Base-by-base conservation (phyloP, 92 coral and sea anemone species). In the Heteractis magnifica region DNA sequence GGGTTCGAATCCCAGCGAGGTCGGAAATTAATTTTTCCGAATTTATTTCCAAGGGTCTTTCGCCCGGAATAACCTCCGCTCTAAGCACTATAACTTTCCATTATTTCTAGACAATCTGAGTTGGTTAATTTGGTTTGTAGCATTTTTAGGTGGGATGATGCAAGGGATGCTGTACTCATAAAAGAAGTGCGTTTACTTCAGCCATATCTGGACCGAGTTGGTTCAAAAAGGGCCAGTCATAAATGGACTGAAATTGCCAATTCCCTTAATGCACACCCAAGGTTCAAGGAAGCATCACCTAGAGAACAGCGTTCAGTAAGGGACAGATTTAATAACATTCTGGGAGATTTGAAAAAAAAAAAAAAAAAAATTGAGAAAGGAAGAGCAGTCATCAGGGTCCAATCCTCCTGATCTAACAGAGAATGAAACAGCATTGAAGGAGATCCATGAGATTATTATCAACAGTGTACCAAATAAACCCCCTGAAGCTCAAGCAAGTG, bases 251-350 rank as follows among this genome's bases (percentile, higher is more conserved):
- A 34, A 34, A 34, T 34, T 34, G 44, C 44, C 16, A 14, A 81
- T 72, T 72, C 8, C 23, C 23, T 65, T 6, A 81, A 81, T 49
- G 84, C 84, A 81, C 75, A 58, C 16, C 56, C 52, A 62, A 76
- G 64, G 23, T 72, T 62, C 76, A 80, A 51, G 5, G 84, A 72
- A 21, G 2, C 64, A 56, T 81, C 21, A 12, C 81, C 49, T 12
- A 81, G 79, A 72, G 85, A 81, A 72, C 77, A 81, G 48, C 56
- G 79, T 48, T 49, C 60, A 48, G 79, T 81, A 72, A 71, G 85
- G 65, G 85, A 82, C 49, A 70, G 85, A 50, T 82, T 82, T 56
- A 82, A 82, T n/a, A 82, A 73, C 50, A 44, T 82, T 3, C 52
- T 82, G 60, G 4, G 65, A n/a, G 85, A 82, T 44, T 82, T 72